Evolutionary conservation across 2,113 vertebrate species (phyloP).

Genomic region (Lampris megalopsis): DNA sequence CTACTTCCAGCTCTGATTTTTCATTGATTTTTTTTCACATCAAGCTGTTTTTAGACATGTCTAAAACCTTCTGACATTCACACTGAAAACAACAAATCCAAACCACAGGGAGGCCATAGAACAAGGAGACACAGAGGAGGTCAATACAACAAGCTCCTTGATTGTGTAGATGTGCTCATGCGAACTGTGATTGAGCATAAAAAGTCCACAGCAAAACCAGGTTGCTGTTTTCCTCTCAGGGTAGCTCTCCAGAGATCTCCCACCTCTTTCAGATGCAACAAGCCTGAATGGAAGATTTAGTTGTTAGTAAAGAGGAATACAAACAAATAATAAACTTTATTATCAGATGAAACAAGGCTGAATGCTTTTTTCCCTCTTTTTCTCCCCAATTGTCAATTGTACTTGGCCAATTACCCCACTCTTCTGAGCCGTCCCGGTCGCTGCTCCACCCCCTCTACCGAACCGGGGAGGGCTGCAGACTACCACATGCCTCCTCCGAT

Average conservation of each 20-base stretch:
- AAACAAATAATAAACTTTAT: conserved; percentile 3
- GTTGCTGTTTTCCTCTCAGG: conserved; percentile 22
- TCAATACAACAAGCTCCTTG: conserved; percentile 21
- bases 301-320: neutral
- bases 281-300: neutral
- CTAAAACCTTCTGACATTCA: conserved; percentile 10
- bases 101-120: conserved; percentile 13
- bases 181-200: conserved; percentile 41
- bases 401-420: too few species aligned
- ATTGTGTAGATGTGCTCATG: conserved; percentile 24
- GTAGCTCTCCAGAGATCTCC: conserved; percentile 14
- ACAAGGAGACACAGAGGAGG: conserved; percentile 6
- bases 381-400: too few species aligned
- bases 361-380: neutral
- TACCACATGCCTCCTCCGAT: too few species aligned
- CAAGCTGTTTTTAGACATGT: conserved; percentile 20
- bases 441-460: too few species aligned
- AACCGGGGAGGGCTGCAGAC: too few species aligned
- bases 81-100: conserved; percentile 37
- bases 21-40: neutral
- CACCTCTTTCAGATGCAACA: conserved; percentile 19
- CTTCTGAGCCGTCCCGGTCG: too few species aligned
- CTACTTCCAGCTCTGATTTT: conserved; percentile 32
- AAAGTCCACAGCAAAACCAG: conserved; percentile 33
- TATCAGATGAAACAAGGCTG: neutral